These are phyloP conservation scores for Ardeotis arabs DNA, from an alignment of 2,113 vertebrate species.

Conservation along the genomic window DNA sequence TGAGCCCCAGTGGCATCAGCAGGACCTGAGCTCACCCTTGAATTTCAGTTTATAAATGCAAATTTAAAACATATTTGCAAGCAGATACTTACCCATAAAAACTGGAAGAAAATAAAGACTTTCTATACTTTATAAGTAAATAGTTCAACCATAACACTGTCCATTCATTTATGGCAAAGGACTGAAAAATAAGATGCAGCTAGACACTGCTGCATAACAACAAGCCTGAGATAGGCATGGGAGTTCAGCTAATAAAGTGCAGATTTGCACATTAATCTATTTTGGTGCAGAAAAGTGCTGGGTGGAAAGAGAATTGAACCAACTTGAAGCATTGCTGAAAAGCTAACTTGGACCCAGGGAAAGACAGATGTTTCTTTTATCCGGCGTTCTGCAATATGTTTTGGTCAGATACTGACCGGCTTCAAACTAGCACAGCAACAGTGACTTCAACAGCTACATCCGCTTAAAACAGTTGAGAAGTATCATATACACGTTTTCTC, in stretches of 20 bases:
- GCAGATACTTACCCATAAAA: neutral
- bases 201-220: neutral
- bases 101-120: neutral
- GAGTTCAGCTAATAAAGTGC: neutral
- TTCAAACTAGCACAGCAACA: neutral
- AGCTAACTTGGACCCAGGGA: neutral
- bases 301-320: neutral
- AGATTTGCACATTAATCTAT: neutral
- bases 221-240: neutral
- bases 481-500: neutral
- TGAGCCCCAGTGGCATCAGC: neutral
- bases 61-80: neutral
- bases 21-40: neutral
- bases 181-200: neutral
- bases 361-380: neutral
- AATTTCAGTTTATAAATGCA: neutral
- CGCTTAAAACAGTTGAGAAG: neutral
- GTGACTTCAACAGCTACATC: neutral
- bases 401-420: conserved; percentile 11
- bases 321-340: neutral
- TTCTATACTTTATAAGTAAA: neutral
- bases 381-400: neutral
- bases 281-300: neutral
- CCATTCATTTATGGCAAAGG: neutral
- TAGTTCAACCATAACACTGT: neutral